Conservation (phyloP, 2,888 invertebrate genomes). For the Alloplasta piceator region DNA sequence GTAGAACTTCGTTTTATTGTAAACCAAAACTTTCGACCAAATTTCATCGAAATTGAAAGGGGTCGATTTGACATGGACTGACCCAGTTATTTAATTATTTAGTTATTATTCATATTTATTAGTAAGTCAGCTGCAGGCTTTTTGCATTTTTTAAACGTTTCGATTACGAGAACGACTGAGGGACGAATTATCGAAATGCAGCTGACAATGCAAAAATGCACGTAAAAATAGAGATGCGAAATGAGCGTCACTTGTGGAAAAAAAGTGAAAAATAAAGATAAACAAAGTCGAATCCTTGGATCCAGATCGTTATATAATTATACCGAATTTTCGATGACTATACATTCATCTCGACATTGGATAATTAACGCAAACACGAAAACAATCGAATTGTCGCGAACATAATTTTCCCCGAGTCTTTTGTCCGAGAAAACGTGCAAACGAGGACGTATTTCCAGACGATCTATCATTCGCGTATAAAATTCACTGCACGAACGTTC, state of each 20-base stretch:
- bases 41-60: too few relatives aligned
- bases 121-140: conserved; percentile 34
- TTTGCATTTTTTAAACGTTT: conserved; percentile 22
- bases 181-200: conserved; percentile 42
- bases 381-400: neutral
- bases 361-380: too few relatives aligned
- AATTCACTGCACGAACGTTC: conserved; percentile 52
- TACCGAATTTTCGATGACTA: conserved; percentile 19
- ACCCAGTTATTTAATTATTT: too few relatives aligned
- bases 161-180: conserved; percentile 21
- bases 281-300: conserved; percentile 15
- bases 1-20: too few relatives aligned
- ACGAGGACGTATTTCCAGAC: conserved; percentile 56
- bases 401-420: conserved; percentile 40
- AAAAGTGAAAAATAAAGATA: conserved; percentile 5
- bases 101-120: too few relatives aligned
- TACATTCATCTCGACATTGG: neutral
- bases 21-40: too few relatives aligned
- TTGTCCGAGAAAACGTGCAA: conserved; percentile 45
- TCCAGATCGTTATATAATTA: conserved; percentile 35
- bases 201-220: conserved; percentile 48
- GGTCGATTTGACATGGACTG: too few relatives aligned
- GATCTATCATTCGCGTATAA: conserved; percentile 44
- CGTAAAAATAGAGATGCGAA: conserved; percentile 38
- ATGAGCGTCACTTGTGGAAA: conserved; percentile 7